phyloP scores from a whole-genome alignment of 2,888 invertebrate species.

The Artemia sinica region DNA sequence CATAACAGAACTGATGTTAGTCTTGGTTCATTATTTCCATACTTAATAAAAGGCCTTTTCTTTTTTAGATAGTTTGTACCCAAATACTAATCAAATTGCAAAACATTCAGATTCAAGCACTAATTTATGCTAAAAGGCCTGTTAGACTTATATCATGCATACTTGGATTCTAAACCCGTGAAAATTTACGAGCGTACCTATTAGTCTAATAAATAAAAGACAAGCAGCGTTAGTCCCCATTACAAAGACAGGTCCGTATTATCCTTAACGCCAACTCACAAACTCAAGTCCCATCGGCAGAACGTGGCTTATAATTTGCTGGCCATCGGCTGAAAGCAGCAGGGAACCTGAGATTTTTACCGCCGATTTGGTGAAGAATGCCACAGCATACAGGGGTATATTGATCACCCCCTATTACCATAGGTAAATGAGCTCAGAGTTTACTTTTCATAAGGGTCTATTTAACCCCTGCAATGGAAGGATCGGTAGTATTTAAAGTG shows the following conservation, averaged over 20 bases:
- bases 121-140: too few species aligned
- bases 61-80: too few species aligned
- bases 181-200: conserved; percentile 3
- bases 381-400: conserved; percentile 14
- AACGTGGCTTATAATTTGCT: conserved; percentile 12
- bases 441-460: conserved; percentile 9
- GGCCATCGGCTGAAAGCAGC: conserved; percentile 7
- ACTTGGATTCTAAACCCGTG: not conserved
- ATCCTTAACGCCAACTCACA: conserved; percentile 5
- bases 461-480: conserved; percentile 7
- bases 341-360: conserved; percentile 10
- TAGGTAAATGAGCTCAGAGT: conserved; percentile 9
- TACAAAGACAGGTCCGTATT: conserved; percentile 12
- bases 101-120: too few species aligned
- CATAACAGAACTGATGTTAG: too few species aligned
- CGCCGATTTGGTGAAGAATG: conserved; percentile 15
- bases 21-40: too few species aligned
- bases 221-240: not conserved
- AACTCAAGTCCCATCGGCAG: conserved; percentile 1
- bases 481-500: not conserved
- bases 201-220: conserved; percentile 14
- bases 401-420: conserved; percentile 13
- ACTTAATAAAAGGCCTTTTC: too few species aligned
- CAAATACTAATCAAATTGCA: too few species aligned
- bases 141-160: too few species aligned